These are phyloP conservation scores for Danio rerio DNA, from an alignment of 2,113 vertebrate genomes.

Conservation along the genomic window DNA sequence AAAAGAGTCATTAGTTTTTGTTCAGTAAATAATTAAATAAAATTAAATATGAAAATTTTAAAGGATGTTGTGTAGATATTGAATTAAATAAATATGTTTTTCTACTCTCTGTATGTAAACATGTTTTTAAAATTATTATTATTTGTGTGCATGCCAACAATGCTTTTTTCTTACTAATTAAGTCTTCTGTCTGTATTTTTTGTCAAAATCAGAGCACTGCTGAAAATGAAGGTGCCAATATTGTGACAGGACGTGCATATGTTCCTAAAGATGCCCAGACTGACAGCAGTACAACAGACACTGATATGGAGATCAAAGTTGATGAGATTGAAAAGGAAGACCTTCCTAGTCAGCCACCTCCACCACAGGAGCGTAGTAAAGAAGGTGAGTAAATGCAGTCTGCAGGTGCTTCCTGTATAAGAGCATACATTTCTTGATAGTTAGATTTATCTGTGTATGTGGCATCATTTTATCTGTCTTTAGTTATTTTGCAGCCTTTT, in stretches of 20 bases:
- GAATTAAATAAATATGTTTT: no score
- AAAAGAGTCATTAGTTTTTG: no score
- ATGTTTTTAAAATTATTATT: no score
- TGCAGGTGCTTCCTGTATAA: constrained; percentile 22
- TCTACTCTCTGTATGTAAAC: no score
- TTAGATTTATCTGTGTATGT: background rate
- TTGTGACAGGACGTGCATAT: constrained; percentile 70
- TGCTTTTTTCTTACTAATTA: background rate
- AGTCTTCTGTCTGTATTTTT: constrained; percentile 41
- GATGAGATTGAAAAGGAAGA: constrained; percentile 74
- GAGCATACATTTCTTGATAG: background rate
- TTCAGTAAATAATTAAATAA: no score
- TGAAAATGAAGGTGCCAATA: constrained; percentile 79
- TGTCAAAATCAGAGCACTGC: constrained; percentile 72
- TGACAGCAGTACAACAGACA: background rate
- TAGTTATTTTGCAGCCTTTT: background rate
- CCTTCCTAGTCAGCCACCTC: constrained; percentile 71
- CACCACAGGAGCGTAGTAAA: constrained; percentile 66
- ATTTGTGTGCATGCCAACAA: background rate
- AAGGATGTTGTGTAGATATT: no score
- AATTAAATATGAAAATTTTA: no score
- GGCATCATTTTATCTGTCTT: background rate
- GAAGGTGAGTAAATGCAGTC: constrained; percentile 61
- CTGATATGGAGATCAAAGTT: constrained; percentile 41
- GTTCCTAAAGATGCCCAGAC: constrained; percentile 49